phyloP scores from a whole-genome alignment of 2,797 vertebrate genomes.

The Phrynocephalus vlangalii region DNA sequence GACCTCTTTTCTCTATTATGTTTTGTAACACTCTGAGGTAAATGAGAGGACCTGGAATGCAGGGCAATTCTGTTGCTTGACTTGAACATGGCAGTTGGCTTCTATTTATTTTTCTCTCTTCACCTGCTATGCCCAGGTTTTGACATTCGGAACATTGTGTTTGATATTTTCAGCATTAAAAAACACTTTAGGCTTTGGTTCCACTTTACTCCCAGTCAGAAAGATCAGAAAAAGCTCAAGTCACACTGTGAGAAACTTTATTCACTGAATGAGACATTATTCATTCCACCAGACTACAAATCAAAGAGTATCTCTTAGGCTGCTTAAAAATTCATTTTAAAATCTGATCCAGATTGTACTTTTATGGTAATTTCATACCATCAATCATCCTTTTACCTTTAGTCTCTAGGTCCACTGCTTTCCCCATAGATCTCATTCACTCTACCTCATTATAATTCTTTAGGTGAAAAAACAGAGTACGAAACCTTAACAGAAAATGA shows the following conservation, averaged over 20 bases:
- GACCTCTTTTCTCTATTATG: background rate
- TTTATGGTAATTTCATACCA: conserved; percentile 98
- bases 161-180: conserved; percentile 84
- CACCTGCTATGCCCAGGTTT: conserved; percentile 74
- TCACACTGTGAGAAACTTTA: conserved; percentile 91
- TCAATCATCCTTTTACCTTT: conserved; percentile 96
- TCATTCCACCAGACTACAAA: conserved; percentile 97
- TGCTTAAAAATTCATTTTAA: conserved; percentile 99
- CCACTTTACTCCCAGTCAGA: conserved; percentile 84
- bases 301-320: conserved; percentile 99
- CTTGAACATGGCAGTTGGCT: conserved; percentile 63
- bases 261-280: conserved; percentile 97
- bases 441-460: conserved; percentile 99
- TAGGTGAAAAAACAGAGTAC: conserved; percentile 90
- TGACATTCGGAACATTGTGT: conserved; percentile 81
- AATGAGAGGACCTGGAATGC: conserved; percentile 34
- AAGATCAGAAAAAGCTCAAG: conserved; percentile 87
- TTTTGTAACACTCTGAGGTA: conserved; percentile 45
- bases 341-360: conserved; percentile 99
- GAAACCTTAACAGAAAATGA: conserved; percentile 89
- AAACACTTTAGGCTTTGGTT: conserved; percentile 83
- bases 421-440: conserved; percentile 94
- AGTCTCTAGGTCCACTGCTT: conserved; percentile 93
- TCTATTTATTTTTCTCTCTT: conserved; percentile 80
- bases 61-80: conserved; percentile 53